Percentiles rank a stretch among this genome's conserved stretches.
These are phyloP conservation scores for Tyria jacobaeae DNA, from an alignment of 2,888 invertebrate species.

Conservation along the genomic window DNA sequence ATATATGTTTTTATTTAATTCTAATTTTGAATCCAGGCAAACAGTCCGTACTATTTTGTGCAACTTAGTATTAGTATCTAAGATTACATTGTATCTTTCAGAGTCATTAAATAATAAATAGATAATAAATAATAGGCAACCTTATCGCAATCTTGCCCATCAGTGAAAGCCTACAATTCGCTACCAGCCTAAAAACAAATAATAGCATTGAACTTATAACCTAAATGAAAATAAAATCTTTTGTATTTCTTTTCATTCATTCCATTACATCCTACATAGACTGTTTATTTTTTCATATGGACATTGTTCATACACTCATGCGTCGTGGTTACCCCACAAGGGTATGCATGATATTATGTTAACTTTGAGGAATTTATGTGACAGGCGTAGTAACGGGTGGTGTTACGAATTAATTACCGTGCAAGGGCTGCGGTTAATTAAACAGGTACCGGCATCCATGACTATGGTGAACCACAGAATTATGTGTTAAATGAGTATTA, in stretches of 20 bases:
- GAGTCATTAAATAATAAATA: no score
- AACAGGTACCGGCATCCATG: slow-evolving; percentile 62
- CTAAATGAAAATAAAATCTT: no score
- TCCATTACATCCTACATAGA: background rate
- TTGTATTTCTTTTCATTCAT: background rate
- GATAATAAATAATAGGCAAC: no score
- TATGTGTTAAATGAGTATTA: slow-evolving; percentile 29
- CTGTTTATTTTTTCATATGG: background rate
- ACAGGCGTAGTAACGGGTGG: slow-evolving; percentile 72
- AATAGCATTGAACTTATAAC: no score
- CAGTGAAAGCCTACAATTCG: no score
- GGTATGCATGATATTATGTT: slow-evolving; percentile 57
- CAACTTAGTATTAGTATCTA: no score
- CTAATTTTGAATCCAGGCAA: no score
- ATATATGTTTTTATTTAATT: no score
- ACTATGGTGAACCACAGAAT: slow-evolving; percentile 45
- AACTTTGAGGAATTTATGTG: slow-evolving; percentile 81
- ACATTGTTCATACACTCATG: background rate
- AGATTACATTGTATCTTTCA: no score
- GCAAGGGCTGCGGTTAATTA: slow-evolving; percentile 73
- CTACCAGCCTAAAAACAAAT: no score
- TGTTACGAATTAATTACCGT: slow-evolving; percentile 76
- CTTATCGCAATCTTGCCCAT: no score
- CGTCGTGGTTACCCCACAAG: slow-evolving; percentile 44
- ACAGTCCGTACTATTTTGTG: no score